A percentile compares a stretch with the other conserved stretches of the same genome.
Conservation (phyloP, 2,797 vertebrate species). For the Sciurus vulgaris region DNA sequence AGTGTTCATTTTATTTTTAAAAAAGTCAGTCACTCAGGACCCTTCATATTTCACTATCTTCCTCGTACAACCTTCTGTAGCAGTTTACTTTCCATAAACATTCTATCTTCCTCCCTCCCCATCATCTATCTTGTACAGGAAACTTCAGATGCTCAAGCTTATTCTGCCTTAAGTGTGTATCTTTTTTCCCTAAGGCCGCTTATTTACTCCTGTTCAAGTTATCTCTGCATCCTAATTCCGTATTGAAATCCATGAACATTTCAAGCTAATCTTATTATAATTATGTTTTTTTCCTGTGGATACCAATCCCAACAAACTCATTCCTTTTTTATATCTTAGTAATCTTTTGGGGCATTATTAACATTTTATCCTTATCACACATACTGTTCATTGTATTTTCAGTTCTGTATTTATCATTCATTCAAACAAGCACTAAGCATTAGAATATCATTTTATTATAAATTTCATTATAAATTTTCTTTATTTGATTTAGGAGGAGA, state of each 20-base stretch:
- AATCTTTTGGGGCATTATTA: neutral
- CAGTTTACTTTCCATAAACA: too few species aligned
- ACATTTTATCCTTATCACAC: neutral
- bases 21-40: neutral
- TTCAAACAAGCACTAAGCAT: neutral
- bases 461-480: neutral
- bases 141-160: neutral
- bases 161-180: neutral
- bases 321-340: neutral
- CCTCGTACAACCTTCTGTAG: neutral
- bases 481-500: neutral
- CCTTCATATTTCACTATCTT: neutral
- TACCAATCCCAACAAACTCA: neutral
- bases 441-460: neutral
- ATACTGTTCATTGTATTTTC: neutral
- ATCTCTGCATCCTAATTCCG: neutral
- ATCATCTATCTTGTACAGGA: neutral
- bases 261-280: neutral
- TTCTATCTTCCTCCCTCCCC: neutral
- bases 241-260: neutral
- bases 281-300: neutral
- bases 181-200: neutral
- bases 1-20: neutral
- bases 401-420: neutral
- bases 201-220: neutral